Conservation (phyloP, 2,888 invertebrate species). For the Chalcosyrphus nemorum region DNA sequence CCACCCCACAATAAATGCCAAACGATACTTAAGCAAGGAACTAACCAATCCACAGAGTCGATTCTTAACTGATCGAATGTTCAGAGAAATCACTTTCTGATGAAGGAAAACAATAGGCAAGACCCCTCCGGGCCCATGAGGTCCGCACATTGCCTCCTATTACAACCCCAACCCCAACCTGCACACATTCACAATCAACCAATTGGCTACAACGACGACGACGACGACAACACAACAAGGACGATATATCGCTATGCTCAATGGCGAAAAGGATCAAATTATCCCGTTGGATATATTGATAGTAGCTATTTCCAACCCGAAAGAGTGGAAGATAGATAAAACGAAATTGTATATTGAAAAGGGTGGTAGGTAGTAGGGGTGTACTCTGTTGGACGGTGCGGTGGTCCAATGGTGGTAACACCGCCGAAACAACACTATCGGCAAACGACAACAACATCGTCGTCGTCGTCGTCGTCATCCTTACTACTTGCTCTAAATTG, state of each 20-base stretch:
- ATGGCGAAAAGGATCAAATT: constrained; percentile 72
- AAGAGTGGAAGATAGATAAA: constrained; percentile 71
- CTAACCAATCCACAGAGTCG: constrained; percentile 48
- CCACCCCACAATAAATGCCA: constrained; percentile 8
- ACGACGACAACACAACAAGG: too few species aligned
- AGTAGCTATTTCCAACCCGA: constrained; percentile 69
- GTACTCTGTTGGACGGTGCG: not conserved
- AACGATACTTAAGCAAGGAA: constrained; percentile 7
- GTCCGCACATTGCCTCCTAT: not conserved
- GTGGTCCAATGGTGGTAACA: not conserved
- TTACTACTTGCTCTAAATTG: constrained; percentile 35
- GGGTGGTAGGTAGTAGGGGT: too few species aligned
- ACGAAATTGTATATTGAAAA: constrained; percentile 72
- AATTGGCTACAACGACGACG: constrained; percentile 42
- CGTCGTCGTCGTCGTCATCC: constrained; percentile 19
- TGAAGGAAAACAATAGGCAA: constrained; percentile 68
- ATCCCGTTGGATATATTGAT: constrained; percentile 72
- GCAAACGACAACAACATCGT: constrained; percentile 26
- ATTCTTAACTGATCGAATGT: constrained; percentile 69
- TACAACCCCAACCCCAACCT: too few species aligned
- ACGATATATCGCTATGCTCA: constrained; percentile 64
- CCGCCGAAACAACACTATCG: constrained; percentile 10
- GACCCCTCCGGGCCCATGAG: constrained; percentile 9
- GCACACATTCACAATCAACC: constrained; percentile 1
- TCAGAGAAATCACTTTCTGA: constrained; percentile 67